These are phyloP conservation scores for Microctenopoma steveboyesi DNA, from an alignment of 2,797 vertebrate species.

Conservation along the genomic window DNA sequence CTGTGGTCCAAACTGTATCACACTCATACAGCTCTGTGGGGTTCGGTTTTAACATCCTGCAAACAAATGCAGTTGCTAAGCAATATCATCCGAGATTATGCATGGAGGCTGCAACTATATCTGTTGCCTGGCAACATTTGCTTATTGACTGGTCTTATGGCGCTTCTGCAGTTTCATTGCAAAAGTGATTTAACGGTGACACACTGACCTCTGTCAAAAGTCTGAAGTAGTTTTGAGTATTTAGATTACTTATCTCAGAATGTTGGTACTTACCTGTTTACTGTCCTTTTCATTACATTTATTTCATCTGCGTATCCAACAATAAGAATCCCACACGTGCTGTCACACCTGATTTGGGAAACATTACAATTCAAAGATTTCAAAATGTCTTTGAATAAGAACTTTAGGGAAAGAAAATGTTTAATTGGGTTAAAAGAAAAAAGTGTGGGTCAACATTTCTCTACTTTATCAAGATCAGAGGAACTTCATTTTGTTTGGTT, in stretches of 20 bases:
- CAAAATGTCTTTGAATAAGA: no score
- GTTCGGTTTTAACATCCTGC: constrained; percentile 34
- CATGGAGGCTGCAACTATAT: constrained; percentile 14
- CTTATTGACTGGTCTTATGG: not conserved
- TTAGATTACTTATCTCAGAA: not conserved
- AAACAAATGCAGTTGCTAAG: constrained; percentile 25
- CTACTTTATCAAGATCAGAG: no score
- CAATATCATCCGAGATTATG: constrained; percentile 19
- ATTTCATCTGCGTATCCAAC: not conserved
- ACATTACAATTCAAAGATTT: no score
- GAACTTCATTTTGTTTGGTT: no score
- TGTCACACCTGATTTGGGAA: not conserved
- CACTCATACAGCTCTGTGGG: constrained; percentile 10
- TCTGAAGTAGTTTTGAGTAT: constrained; percentile 9
- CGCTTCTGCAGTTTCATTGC: constrained; percentile 13
- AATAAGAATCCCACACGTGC: not conserved
- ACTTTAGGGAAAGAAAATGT: no score
- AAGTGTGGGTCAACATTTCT: no score
- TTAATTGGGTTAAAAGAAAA: no score
- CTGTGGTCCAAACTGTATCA: constrained; percentile 12
- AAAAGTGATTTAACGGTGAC: not conserved
- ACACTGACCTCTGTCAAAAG: constrained; percentile 17
- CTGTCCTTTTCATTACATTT: not conserved
- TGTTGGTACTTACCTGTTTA: not conserved
- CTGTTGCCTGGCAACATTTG: constrained; percentile 50